phyloP scores from a whole-genome alignment of 2,888 invertebrate genomes.

The Rhyacophila evoluta region DNA sequence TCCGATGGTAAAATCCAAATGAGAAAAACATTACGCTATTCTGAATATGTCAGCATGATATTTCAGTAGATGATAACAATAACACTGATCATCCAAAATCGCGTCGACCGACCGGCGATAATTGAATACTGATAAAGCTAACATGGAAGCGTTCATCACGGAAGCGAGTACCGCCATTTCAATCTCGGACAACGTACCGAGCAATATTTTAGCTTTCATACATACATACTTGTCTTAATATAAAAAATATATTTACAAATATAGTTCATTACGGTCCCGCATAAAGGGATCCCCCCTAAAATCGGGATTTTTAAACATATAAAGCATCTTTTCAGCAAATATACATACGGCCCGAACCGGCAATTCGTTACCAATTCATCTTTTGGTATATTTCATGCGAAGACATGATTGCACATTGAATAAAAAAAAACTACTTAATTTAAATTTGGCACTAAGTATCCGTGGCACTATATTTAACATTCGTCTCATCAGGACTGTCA shows the following conservation, averaged over 20 bases:
- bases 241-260: conserved; percentile 40
- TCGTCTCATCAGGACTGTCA: conserved; percentile 62
- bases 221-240: background rate
- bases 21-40: conserved; percentile 49
- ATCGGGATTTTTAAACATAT: conserved; percentile 36
- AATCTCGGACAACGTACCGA: background rate
- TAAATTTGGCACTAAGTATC: conserved; percentile 77
- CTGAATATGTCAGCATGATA: conserved; percentile 55
- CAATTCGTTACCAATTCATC: conserved; percentile 1
- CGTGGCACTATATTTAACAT: conserved; percentile 71
- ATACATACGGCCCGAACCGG: conserved; percentile 16
- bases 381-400: conserved; percentile 42
- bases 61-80: conserved; percentile 34
- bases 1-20: conserved; percentile 47
- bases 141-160: conserved; percentile 19
- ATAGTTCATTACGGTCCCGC: conserved; percentile 32
- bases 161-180: conserved; percentile 20
- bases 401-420: conserved; percentile 69
- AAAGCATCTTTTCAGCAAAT: conserved; percentile 25
- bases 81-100: background rate
- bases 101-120: background rate
- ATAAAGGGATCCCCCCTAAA: conserved; percentile 31
- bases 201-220: conserved; percentile 38
- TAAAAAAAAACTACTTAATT: conserved; percentile 64
- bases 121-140: conserved; percentile 25